Base-by-base conservation (phyloP, 2,888 invertebrate species). In the Limulus polyphemus region DNA sequence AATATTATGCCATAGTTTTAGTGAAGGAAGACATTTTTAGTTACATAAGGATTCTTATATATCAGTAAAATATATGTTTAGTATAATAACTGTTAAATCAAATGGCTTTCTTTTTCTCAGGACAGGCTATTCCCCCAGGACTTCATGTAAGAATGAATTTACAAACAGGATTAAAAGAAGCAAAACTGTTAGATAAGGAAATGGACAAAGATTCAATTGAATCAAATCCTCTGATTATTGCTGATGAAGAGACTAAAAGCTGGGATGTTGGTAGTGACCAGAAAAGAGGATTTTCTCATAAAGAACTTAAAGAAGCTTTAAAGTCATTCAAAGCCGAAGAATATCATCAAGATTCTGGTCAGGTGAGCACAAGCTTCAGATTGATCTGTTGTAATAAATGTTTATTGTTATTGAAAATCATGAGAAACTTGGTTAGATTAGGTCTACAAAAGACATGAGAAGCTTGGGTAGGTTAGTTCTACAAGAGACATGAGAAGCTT, bases 131-230 rank as follows among this genome's bases (percentile, higher is more conserved):
- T 69, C 88, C 88, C 1, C 76, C 80, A 62, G 89, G 89, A 1
- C 77, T 89, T 4, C 88, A 90, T 74, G 80, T 88, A 9, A 79
- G 87, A 57, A 81, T 88, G 63, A 85, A 89, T 77, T 76, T 90
- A n/a, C 77, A 84, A 75, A 88, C 86, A 12, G 87, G 87, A 0
- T 73, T 81, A 65, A 84, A 81, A 51, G 87, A 89, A 75, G 89
- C 87, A 0, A 89, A 87, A 76, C 75, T 88, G 49, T 70, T 87
- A 67, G 83, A 83, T 47, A 32, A 32, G 32, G 32, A 32, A 32
- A 32, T 32, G 32, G 32, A 32, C 32, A 32, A 32, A 32, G 71
- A 69, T 10, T 63, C 65, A n/a, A 56, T 51, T 62, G 72, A 47
- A 57, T 61, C 55, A 12, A 60, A 65, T 32, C 7, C 32, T 32